Base-by-base conservation (phyloP, 1,140 invertebrate genomes). In the Diorhabda sublineata region DNA sequence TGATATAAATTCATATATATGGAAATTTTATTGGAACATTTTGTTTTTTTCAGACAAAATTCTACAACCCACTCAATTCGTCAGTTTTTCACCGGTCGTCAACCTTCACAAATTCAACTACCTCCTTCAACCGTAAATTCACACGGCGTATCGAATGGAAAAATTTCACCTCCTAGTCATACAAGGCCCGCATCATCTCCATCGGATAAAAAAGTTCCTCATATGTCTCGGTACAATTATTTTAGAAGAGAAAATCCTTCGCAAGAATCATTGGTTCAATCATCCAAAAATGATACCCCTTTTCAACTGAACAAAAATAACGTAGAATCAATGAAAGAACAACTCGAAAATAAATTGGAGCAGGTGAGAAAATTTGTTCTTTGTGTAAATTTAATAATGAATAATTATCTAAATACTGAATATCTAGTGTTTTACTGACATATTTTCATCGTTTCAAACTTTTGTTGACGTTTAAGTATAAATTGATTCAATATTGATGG, bases 271-370 rank as follows among this genome's bases (percentile, higher is more conserved):
- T 26, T 26, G 26, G 6, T 56, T 43, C 42, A 64, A 8, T 45
- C 45, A 6, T 41, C 65, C 6, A 52, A n/a, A 52, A 52, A n/a
- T 52, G 6, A 52, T 52, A 75, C 74, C 4, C 77, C 75, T 6
- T 73, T 75, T 7, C 71, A 74, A 69, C 66, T 68, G 47, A 73
- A 76, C 66, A 72, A 77, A 47, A 75, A 73, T 58, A 68, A 73
- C 45, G 60, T 75, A 57, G 67, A 68, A 9, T 47, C 70, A 52
- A 41, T 71, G 60, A 67, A 67, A 52, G 65, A 67, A 11, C 65
- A 67, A 42, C 47, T 56, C 9, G 63, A 64, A 57, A 45, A 64
- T 26, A 64, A 56, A 56, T 26, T 26, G n/a, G 45, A 5, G 26
- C 63, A 64, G 63, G 63, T 64, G 41, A 62, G 47, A 4, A 2